Evolutionary conservation across 2,797 vertebrate genomes (phyloP).

Genomic region (Labroides dimidiatus): DNA sequence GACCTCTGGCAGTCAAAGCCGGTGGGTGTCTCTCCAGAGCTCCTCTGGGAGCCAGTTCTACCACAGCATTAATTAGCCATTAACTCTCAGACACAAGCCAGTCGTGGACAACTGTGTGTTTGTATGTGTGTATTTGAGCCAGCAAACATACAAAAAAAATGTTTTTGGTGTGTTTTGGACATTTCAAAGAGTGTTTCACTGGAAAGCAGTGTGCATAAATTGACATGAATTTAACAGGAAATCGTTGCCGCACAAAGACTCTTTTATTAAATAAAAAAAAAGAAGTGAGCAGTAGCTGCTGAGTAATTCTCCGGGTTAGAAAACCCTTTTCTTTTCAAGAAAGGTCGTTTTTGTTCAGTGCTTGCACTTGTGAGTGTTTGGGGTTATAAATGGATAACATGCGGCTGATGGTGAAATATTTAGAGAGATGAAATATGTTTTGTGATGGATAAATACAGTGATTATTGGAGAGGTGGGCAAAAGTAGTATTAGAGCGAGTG

Average conservation of each 20-base stretch:
- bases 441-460: too few relatives aligned
- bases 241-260: constrained; percentile 18
- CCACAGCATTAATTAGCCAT: constrained; percentile 75
- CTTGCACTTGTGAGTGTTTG: too few relatives aligned
- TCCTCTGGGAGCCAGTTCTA: constrained; percentile 59
- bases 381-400: too few relatives aligned
- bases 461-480: too few relatives aligned
- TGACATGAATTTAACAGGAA: constrained; percentile 33
- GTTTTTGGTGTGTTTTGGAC: constrained; percentile 14
- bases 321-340: too few relatives aligned
- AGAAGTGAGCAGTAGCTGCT: constrained; percentile 26
- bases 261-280: constrained; percentile 43
- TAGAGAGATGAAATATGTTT: too few relatives aligned
- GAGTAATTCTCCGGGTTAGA: constrained; percentile 16
- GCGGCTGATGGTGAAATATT: too few relatives aligned
- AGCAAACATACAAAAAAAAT: constrained; percentile 14
- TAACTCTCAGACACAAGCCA: constrained; percentile 65
- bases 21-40: constrained; percentile 53
- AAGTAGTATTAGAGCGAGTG: too few relatives aligned
- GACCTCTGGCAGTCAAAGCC: constrained; percentile 73
- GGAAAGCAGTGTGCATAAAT: constrained; percentile 40
- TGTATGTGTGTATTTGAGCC: constrained; percentile 2
- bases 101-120: constrained; percentile 29
- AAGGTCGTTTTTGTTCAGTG: too few relatives aligned
- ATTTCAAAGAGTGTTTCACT: constrained; percentile 48